These are phyloP conservation scores for Dasypus novemcinctus DNA, from an alignment of 2,113 vertebrate species.

Conservation along the genomic window DNA sequence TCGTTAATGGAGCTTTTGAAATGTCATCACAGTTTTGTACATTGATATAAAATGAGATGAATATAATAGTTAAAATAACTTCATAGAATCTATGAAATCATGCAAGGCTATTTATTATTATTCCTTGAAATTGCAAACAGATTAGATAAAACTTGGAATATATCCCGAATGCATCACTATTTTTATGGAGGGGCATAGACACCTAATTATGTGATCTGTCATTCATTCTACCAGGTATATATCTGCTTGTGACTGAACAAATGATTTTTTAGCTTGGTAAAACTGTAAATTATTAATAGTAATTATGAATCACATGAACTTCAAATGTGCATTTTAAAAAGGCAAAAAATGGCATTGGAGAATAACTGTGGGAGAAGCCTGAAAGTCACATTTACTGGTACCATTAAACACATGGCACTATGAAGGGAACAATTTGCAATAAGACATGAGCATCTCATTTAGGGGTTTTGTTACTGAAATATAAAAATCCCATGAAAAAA, in stretches of 20 bases:
- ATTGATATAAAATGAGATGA: neutral
- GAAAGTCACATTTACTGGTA: neutral
- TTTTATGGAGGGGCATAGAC: neutral
- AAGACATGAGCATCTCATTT: neutral
- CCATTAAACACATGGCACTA: neutral
- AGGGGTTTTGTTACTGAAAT: neutral
- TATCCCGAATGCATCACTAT: neutral
- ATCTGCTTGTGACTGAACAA: neutral
- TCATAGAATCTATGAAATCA: constrained; percentile 42
- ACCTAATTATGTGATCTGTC: neutral
- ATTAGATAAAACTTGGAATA: neutral
- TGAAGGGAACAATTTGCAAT: neutral
- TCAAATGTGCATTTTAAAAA: neutral
- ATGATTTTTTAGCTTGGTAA: neutral
- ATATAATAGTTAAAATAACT: neutral
- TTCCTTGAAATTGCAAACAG: constrained; percentile 33
- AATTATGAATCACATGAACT: neutral
- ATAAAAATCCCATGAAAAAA: neutral
- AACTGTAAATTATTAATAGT: constrained; percentile 1
- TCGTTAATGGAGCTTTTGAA: neutral
- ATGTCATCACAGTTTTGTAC: neutral
- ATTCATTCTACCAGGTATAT: neutral
- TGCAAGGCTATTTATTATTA: neutral
- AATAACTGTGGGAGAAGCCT: neutral
- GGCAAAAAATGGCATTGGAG: neutral